Conservation (phyloP, 2,888 invertebrate species). For the Coenonympha arcania region DNA sequence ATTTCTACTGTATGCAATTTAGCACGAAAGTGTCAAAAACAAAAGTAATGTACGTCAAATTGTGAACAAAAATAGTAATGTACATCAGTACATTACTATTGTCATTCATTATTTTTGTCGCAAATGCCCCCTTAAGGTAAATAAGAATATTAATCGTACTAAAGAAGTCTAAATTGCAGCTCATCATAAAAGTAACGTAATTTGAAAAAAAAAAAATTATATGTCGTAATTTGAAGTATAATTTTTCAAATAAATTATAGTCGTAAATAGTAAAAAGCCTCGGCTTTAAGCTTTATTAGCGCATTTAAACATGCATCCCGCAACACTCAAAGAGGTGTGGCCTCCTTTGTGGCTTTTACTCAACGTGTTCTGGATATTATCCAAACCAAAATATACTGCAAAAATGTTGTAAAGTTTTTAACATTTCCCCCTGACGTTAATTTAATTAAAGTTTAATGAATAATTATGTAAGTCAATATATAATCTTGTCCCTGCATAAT, state of each 20-base stretch:
- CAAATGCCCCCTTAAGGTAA: too few species aligned
- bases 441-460: constrained; percentile 2
- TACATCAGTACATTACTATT: too few species aligned
- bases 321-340: constrained; percentile 17
- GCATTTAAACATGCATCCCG: constrained; percentile 22
- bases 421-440: neutral
- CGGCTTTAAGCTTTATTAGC: constrained; percentile 17
- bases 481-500: too few species aligned
- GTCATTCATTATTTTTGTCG: too few species aligned
- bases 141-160: too few species aligned
- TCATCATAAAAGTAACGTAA: neutral
- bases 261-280: constrained; percentile 2
- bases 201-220: neutral
- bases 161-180: too few species aligned
- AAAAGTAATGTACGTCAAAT: too few species aligned
- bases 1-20: too few species aligned
- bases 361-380: constrained; percentile 14
- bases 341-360: constrained; percentile 22
- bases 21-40: too few species aligned
- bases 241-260: neutral
- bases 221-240: neutral
- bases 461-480: too few species aligned
- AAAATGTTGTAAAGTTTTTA: constrained; percentile 2
- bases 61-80: too few species aligned
- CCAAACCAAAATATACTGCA: constrained; percentile 12